These are phyloP conservation scores for Dryobates pubescens DNA, from an alignment of 2,797 vertebrate genomes.

Conservation along the genomic window DNA sequence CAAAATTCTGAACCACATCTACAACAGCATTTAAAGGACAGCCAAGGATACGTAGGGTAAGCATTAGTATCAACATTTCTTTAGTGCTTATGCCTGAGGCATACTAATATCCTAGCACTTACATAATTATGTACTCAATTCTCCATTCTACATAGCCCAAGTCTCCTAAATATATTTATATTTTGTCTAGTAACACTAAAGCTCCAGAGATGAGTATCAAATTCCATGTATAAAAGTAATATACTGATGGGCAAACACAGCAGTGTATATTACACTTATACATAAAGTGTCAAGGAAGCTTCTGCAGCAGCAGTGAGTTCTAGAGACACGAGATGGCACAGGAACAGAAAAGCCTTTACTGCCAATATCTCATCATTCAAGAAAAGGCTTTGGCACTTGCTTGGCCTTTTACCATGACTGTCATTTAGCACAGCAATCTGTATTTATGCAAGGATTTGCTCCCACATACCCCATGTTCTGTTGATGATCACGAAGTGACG, in stretches of 20 bases:
- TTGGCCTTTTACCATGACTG: conserved; percentile 20
- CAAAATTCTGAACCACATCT: neutral
- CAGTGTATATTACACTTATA: conserved; percentile 50
- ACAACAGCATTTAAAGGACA: conserved; percentile 47
- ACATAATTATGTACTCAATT: conserved; percentile 13
- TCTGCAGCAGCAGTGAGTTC: conserved; percentile 4
- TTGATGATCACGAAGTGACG: conserved; percentile 65
- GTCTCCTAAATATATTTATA: conserved; percentile 6
- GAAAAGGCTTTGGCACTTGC: conserved; percentile 22
- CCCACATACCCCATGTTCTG: conserved; percentile 70
- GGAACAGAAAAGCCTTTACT: conserved; percentile 62
- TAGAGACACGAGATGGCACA: conserved; percentile 26
- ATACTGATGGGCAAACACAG: neutral
- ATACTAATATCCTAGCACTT: conserved; percentile 20
- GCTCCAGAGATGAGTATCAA: conserved; percentile 16
- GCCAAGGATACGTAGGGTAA: conserved; percentile 13
- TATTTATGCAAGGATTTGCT: conserved; percentile 26
- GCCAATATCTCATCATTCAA: neutral
- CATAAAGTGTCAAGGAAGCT: conserved; percentile 44
- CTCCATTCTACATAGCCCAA: conserved; percentile 1
- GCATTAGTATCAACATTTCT: conserved; percentile 38
- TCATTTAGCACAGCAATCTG: neutral
- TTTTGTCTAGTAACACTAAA: conserved; percentile 27
- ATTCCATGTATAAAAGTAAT: conserved; percentile 47
- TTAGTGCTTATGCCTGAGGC: conserved; percentile 17